Base-by-base conservation (phyloP, 2,888 invertebrate species). In the Auanema freiburgensis region DNA sequence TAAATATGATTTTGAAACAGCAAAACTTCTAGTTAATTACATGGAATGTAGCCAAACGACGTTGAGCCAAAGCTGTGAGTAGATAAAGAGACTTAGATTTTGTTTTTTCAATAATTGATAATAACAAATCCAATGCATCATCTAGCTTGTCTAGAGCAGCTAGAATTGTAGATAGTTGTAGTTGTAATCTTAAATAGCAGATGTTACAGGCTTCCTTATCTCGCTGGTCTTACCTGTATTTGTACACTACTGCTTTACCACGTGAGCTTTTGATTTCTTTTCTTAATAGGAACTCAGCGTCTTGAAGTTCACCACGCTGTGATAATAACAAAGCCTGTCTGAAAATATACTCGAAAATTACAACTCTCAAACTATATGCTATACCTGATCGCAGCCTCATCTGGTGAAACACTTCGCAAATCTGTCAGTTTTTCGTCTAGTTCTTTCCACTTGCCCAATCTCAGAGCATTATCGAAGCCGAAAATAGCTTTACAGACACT, bases 391-490 rank as follows among this genome's bases (percentile, higher is more conserved):
- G 40, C 24, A 51, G 44, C 59, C 21, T 70, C 70, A 8, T 65
- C n/a, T 21, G 54, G 43, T 0, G 64, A 50, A 18, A 57, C 25
- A 5, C 56, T 5, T 23, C 49, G 42, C 42, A 69, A 53, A 3
- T 44, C 40, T 2, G 11, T 2, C 12, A 69, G 12, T 11, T 54
- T 46, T 1, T 23, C 11, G 5, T 54, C 58, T 23, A 69, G 69
- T 3, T 59, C 56, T 8, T 53, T 21, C 24, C 25, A 63, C 12
- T 59, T 40, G n/a, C 58, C 57, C 1, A 46, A 53, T 0, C 70
- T 58, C 24, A 70, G 65, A 18, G 44, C 25, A 14, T 50, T 33
- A 42, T 72, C 70, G 49, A 72, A 72, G 5, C 54, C 8, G 16
- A 72, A 14, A 6, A 69, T 43, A 0, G 18, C 3, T 5, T 51